phyloP scores from a whole-genome alignment of 2,888 invertebrate genomes.

The Ichneumoninae sp. region DNA sequence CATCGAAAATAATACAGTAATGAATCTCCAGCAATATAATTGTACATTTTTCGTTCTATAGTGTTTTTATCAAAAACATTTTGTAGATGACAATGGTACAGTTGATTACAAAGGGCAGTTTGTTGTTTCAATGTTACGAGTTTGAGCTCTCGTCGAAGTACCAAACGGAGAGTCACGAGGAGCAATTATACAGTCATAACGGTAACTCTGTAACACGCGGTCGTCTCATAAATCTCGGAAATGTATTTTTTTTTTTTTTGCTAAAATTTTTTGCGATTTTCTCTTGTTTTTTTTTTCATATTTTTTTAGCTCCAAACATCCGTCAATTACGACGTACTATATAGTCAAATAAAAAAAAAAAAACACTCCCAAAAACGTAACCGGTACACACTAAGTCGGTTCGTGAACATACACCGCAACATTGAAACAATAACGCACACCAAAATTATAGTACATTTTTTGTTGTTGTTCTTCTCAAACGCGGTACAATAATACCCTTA shows the following conservation, averaged over 20 bases:
- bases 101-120: conserved; percentile 72
- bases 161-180: conserved; percentile 25
- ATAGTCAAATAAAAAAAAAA: conserved; percentile 6
- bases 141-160: conserved; percentile 52
- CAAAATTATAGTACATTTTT: conserved; percentile 72
- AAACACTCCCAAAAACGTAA: not conserved
- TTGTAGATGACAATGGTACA: conserved; percentile 53
- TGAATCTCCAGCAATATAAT: conserved; percentile 57
- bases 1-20: conserved; percentile 59
- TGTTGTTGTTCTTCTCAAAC: conserved; percentile 48
- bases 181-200: conserved; percentile 57
- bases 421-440: conserved; percentile 79
- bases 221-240: conserved; percentile 41
- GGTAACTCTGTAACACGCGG: conserved; percentile 66
- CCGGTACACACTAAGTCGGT: conserved; percentile 29
- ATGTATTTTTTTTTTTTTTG: conserved; percentile 2
- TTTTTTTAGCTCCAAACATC: not conserved
- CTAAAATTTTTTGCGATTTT: no score
- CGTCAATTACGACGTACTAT: not conserved
- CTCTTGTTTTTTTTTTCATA: no score
- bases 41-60: conserved; percentile 59
- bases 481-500: conserved; percentile 70
- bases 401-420: conserved; percentile 71
- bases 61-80: conserved; percentile 51
- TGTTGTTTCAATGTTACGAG: conserved; percentile 80